Conservation (phyloP, 2,113 vertebrate species). For the Empidonax alnorum region DNA sequence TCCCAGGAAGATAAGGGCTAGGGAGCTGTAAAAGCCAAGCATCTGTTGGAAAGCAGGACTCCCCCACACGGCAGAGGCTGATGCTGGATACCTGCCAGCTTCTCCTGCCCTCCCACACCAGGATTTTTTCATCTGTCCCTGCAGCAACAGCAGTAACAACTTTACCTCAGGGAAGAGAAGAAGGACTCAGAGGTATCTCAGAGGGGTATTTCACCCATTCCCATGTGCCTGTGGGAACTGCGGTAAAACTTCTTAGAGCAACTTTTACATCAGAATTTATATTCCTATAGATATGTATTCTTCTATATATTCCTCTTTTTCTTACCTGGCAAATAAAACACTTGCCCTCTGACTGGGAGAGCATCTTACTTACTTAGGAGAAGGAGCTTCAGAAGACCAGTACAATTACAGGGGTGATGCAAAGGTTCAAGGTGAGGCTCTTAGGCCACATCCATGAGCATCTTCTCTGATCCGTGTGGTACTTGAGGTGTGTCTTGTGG, state of each 20-base stretch:
- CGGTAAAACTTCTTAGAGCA: background rate
- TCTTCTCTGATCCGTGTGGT: background rate
- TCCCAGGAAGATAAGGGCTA: conserved; percentile 16
- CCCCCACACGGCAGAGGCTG: background rate
- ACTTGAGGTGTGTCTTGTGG: background rate
- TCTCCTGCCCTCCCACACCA: conserved; percentile 21
- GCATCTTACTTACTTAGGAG: background rate
- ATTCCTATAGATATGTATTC: background rate
- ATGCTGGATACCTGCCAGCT: conserved; percentile 49
- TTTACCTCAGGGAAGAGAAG: background rate
- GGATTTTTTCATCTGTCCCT: conserved; percentile 28
- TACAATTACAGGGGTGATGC: background rate
- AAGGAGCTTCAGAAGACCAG: background rate
- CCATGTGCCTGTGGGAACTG: background rate
- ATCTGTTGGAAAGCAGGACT: conserved; percentile 38
- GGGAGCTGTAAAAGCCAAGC: conserved; percentile 13
- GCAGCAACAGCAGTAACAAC: background rate
- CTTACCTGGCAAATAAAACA: accelerated
- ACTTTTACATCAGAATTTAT: background rate
- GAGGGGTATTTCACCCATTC: background rate
- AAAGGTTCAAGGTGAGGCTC: background rate
- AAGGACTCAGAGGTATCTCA: background rate
- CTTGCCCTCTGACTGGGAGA: background rate
- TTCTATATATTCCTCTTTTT: background rate
- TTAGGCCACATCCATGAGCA: accelerated